phyloP scores from a whole-genome alignment of 1,140 invertebrate genomes.

The Triops longicaudatus region DNA sequence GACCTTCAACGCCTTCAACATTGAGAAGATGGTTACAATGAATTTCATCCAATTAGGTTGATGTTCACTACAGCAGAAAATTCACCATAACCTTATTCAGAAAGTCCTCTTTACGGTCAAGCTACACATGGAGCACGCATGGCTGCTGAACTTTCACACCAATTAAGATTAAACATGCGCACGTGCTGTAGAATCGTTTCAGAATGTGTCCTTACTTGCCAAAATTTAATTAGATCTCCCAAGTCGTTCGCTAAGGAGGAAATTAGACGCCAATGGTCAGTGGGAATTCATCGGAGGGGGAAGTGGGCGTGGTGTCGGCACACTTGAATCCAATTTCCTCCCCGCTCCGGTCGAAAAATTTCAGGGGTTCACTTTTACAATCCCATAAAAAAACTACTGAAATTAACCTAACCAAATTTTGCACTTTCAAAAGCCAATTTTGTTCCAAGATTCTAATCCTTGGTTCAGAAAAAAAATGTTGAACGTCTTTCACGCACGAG shows the following conservation, averaged over 20 bases:
- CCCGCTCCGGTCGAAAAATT: neutral
- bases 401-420: neutral
- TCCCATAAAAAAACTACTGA: neutral
- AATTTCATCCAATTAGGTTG: too few species aligned
- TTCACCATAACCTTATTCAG: too few species aligned
- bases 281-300: neutral
- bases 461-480: neutral
- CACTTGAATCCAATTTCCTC: neutral
- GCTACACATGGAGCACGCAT: too few species aligned
- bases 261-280: neutral
- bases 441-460: neutral
- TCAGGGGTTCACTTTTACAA: neutral
- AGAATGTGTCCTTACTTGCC: too few species aligned
- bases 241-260: neutral
- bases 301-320: neutral
- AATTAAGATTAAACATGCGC: too few species aligned
- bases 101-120: too few species aligned
- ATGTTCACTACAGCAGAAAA: too few species aligned
- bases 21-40: too few species aligned
- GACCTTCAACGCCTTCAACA: too few species aligned
- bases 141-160: too few species aligned
- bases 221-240: too few species aligned
- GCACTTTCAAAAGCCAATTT: neutral
- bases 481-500: constrained; percentile 12
- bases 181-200: too few species aligned